A percentile compares a stretch with the other conserved stretches of the same genome.
Evolutionary conservation across 2,888 invertebrate species (phyloP).

Genomic region (Epirrhoe alternata): DNA sequence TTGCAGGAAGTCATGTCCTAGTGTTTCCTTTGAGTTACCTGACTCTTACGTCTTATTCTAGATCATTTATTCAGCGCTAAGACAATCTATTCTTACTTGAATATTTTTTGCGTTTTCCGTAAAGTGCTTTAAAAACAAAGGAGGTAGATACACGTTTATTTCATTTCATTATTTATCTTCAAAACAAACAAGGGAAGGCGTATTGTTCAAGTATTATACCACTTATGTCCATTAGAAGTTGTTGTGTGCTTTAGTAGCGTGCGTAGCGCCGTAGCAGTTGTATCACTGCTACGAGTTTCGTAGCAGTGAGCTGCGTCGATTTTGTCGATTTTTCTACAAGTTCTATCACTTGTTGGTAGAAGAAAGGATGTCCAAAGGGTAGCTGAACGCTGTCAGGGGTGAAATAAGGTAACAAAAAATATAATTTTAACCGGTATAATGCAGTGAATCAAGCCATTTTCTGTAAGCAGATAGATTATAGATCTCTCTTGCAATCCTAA

Average conservation of each 20-base stretch:
- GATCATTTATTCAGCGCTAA: background rate
- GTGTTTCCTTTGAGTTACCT: background rate
- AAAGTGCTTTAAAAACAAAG: background rate
- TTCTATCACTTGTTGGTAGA: too few relatives aligned
- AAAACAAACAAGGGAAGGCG: background rate
- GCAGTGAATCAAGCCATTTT: too few relatives aligned
- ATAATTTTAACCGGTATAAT: too few relatives aligned
- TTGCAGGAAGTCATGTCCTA: slow-evolving; percentile 16
- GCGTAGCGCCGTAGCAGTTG: slow-evolving; percentile 2
- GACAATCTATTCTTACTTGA: background rate
- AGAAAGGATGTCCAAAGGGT: too few relatives aligned
- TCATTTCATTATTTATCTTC: background rate
- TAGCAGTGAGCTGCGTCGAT: background rate
- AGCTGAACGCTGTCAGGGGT: too few relatives aligned
- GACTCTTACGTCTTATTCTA: background rate
- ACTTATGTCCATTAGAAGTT: slow-evolving; percentile 1
- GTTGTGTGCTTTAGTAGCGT: background rate
- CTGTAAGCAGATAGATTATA: too few relatives aligned
- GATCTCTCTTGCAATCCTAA: too few relatives aligned
- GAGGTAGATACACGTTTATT: background rate
- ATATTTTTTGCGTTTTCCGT: background rate
- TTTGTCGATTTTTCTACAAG: background rate
- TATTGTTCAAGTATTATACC: background rate
- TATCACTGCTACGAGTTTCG: slow-evolving; percentile 5
- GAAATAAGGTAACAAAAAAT: too few relatives aligned